Conservation (phyloP, 2,113 vertebrate genomes). For the Acrocephalus arundinaceus region DNA sequence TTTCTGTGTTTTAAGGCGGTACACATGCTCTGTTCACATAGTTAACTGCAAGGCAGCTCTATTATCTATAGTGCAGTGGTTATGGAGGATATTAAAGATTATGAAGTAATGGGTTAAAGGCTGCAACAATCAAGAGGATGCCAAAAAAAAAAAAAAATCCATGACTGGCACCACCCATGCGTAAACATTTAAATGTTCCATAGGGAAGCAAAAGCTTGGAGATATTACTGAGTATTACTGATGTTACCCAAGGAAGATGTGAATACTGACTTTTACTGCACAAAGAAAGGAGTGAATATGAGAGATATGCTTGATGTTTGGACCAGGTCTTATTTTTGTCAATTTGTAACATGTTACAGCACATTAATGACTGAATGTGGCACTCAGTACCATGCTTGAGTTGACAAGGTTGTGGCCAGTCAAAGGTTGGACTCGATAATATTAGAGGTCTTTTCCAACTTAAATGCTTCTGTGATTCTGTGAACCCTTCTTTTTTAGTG, state of each 20-base stretch:
- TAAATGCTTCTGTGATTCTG: not conserved
- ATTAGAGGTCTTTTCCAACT: not conserved
- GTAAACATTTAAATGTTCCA: not conserved
- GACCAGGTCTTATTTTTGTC: not conserved
- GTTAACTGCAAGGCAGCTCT: not conserved
- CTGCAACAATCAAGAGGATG: not conserved
- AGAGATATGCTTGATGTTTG: not conserved
- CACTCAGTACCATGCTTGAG: not conserved
- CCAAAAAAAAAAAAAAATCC: not conserved
- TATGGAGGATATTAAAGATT: not conserved
- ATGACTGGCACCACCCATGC: accelerated
- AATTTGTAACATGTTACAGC: not conserved
- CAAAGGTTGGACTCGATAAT: not conserved
- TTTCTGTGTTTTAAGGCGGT: not conserved
- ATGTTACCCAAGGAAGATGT: not conserved
- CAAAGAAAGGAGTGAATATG: not conserved
- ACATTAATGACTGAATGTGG: not conserved
- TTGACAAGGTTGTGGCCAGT: not conserved
- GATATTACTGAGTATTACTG: not conserved
- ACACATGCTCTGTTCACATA: not conserved
- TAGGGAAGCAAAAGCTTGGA: not conserved
- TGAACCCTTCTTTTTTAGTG: not conserved
- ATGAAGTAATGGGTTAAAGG: not conserved
- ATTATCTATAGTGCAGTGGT: not conserved
- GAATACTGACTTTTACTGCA: not conserved